Evolutionary conservation across 1,140 invertebrate genomes (phyloP).

Genomic region (Venustaconcha ellipsiformis): DNA sequence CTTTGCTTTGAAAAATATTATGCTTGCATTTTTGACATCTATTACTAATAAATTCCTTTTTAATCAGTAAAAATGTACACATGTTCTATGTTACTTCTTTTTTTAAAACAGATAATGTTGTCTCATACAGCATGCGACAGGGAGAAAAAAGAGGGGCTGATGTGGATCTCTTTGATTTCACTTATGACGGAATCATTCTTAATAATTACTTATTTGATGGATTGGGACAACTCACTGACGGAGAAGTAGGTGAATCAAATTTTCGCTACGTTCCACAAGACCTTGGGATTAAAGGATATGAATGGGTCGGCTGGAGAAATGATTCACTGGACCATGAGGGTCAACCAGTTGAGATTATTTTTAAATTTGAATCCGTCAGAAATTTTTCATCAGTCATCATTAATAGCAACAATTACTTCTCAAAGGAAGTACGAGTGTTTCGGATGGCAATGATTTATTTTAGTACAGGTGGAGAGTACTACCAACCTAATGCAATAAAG

Average conservation of each 20-base stretch:
- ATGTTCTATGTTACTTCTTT: background rate
- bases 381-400: slow-evolving; percentile 91
- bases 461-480: slow-evolving; percentile 82
- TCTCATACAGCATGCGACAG: slow-evolving; percentile 87
- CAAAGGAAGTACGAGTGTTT: slow-evolving; percentile 77
- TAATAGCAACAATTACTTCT: slow-evolving; percentile 82
- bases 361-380: slow-evolving; percentile 88
- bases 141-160: slow-evolving; percentile 80
- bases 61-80: too few species aligned
- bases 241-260: slow-evolving; percentile 78
- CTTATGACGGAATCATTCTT: slow-evolving; percentile 86
- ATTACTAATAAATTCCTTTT: too few species aligned
- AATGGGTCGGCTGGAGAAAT: slow-evolving; percentile 94
- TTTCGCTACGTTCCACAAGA: slow-evolving; percentile 80
- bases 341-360: slow-evolving; percentile 70
- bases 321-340: slow-evolving; percentile 73
- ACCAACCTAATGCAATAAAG: slow-evolving; percentile 79
- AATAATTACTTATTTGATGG: slow-evolving; percentile 72
- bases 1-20: too few species aligned
- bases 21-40: too few species aligned
- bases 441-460: slow-evolving; percentile 79
- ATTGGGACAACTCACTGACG: slow-evolving; percentile 91
- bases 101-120: slow-evolving; percentile 78
- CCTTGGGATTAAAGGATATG: slow-evolving; percentile 79
- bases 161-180: slow-evolving; percentile 89